Evolutionary conservation across 2,888 invertebrate genomes (phyloP).

Genomic region (Ptilodon capucinus): DNA sequence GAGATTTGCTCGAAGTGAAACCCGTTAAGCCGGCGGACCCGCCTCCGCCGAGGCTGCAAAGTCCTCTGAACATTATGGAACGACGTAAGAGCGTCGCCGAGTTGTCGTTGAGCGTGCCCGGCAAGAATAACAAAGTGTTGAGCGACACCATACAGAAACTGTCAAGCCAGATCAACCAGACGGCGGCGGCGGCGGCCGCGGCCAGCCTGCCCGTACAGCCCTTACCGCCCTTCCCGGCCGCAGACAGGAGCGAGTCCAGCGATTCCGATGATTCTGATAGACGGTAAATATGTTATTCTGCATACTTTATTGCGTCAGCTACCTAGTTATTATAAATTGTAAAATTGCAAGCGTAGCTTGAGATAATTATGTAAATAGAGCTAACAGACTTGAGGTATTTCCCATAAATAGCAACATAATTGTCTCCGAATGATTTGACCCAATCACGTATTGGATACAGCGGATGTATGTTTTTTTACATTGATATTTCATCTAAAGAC

Average conservation of each 20-base stretch:
- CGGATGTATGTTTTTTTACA: no score
- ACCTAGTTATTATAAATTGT: no score
- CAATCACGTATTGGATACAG: no score
- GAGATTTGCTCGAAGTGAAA: slow-evolving; percentile 59
- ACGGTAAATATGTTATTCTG: slow-evolving; percentile 59
- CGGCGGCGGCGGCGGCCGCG: slow-evolving; percentile 58
- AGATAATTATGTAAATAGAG: no score
- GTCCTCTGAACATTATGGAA: slow-evolving; percentile 67
- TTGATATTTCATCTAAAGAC: no score
- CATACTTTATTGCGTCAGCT: slow-evolving; percentile 4
- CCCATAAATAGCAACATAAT: no score
- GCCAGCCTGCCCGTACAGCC: slow-evolving; percentile 40
- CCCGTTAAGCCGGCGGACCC: slow-evolving; percentile 63
- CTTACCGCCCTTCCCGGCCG: slow-evolving; percentile 61
- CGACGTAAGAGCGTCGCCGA: slow-evolving; percentile 73
- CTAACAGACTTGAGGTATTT: no score
- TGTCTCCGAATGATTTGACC: no score
- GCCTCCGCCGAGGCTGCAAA: slow-evolving; percentile 59
- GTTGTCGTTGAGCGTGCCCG: slow-evolving; percentile 58
- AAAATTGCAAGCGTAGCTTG: no score
- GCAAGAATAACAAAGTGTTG: slow-evolving; percentile 83
- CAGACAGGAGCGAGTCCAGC: slow-evolving; percentile 70
- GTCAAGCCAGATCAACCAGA: slow-evolving; percentile 78
- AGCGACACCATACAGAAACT: slow-evolving; percentile 85
- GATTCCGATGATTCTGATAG: slow-evolving; percentile 77